Conservation (phyloP, 2,113 vertebrate species). For the Lates calcarifer region DNA sequence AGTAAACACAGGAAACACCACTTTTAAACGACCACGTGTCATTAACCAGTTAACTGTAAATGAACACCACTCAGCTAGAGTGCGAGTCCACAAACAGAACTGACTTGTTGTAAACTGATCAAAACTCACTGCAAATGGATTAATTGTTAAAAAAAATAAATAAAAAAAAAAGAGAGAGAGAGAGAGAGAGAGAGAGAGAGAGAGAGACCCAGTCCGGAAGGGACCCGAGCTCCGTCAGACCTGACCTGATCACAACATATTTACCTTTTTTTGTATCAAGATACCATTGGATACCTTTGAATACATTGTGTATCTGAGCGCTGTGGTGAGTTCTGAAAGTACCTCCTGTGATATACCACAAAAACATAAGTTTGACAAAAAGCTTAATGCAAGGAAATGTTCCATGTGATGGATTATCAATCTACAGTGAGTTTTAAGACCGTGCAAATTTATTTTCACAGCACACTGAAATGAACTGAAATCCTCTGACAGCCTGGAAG, state of each 20-base stretch:
- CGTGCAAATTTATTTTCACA: constrained; percentile 48
- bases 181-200: no score
- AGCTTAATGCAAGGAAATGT: constrained; percentile 3
- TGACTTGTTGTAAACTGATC: no score
- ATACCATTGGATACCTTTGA: no score
- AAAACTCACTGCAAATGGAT: no score
- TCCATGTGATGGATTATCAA: constrained; percentile 26
- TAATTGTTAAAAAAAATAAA: no score
- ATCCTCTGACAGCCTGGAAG: constrained; percentile 28
- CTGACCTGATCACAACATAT: no score
- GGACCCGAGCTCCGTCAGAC: no score
- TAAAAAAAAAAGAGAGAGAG: no score
- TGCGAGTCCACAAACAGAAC: neutral
- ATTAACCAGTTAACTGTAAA: neutral
- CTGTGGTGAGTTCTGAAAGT: neutral
- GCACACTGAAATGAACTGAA: constrained; percentile 33
- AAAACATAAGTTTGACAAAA: constrained; percentile 14
- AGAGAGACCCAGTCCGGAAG: no score
- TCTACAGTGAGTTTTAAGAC: constrained; percentile 17
- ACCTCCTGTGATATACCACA: neutral
- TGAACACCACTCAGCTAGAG: neutral
- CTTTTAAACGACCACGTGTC: neutral
- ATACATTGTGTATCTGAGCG: neutral
- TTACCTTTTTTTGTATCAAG: no score
- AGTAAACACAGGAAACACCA: constrained; percentile 8